These are phyloP conservation scores for Podiceps cristatus DNA, from an alignment of 2,113 vertebrate genomes.

Conservation along the genomic window DNA sequence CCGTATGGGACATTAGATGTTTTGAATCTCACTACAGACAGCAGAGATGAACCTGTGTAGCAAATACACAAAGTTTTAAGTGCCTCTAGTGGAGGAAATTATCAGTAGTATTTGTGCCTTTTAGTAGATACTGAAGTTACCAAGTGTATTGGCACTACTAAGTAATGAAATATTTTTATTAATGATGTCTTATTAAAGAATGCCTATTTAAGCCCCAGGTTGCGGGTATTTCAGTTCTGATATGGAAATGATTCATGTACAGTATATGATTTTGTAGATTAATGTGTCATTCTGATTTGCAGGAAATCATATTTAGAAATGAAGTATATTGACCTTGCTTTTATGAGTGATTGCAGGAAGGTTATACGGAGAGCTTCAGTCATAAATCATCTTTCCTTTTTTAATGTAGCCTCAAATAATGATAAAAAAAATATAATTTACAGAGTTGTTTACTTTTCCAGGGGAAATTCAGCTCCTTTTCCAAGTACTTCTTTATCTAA, in stretches of 20 bases:
- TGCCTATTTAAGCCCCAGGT: not conserved
- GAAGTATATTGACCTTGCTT: not conserved
- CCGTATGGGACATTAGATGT: not conserved
- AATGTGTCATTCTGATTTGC: constrained; percentile 4
- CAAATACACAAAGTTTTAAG: not conserved
- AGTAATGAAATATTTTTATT: not conserved
- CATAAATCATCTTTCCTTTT: not conserved
- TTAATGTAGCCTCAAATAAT: not conserved
- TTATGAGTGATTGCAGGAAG: not conserved
- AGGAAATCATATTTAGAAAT: constrained; percentile 21
- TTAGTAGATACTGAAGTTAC: not conserved
- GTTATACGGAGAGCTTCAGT: not conserved
- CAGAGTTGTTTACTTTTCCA: constrained; percentile 20
- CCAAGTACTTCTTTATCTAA: not conserved
- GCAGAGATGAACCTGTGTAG: not conserved
- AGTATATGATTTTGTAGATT: not conserved
- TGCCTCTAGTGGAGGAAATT: not conserved
- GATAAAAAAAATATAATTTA: not conserved
- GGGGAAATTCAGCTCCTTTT: constrained; percentile 63
- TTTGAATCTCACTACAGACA: not conserved
- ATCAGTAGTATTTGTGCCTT: not conserved
- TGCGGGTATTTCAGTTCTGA: not conserved
- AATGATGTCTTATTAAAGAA: not conserved
- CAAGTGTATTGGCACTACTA: not conserved
- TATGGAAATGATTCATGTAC: not conserved